A percentile compares a stretch with the other conserved stretches of the same genome.
phyloP scores from a whole-genome alignment of 2,113 vertebrate species.

The Chrysemys picta region DNA sequence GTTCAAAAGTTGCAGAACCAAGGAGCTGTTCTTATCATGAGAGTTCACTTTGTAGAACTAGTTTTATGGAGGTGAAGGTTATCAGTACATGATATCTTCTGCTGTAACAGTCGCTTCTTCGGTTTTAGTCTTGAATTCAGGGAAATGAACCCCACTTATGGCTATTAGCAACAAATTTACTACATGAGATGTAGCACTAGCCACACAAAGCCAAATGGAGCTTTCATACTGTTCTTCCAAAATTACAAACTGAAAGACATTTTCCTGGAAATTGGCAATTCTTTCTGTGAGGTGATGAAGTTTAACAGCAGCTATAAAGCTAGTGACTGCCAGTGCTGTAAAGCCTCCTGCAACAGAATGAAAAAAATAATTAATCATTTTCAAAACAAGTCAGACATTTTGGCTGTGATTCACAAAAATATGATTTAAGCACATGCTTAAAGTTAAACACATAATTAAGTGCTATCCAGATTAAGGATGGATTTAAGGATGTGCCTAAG shows the following conservation, averaged over 20 bases:
- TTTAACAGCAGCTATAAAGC: constrained; percentile 89
- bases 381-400: neutral
- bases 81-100: constrained; percentile 92
- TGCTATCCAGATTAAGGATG: neutral
- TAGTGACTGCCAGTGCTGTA: constrained; percentile 81
- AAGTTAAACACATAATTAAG: neutral
- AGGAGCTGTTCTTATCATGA: neutral
- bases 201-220: constrained; percentile 94
- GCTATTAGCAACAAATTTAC: constrained; percentile 88
- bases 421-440: neutral
- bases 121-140: constrained; percentile 90
- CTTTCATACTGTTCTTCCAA: constrained; percentile 88
- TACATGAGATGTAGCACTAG: constrained; percentile 85
- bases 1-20: neutral
- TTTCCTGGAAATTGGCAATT: constrained; percentile 92
- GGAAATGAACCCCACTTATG: constrained; percentile 88
- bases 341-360: constrained; percentile 83
- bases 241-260: constrained; percentile 86
- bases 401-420: neutral
- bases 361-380: neutral
- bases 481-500: neutral
- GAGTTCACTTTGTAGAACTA: neutral
- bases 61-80: neutral
- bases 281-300: constrained; percentile 88
- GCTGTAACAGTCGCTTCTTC: constrained; percentile 90